Evolutionary conservation across 2,113 vertebrate species (phyloP).

Genomic region (Mustelus asterias): DNA sequence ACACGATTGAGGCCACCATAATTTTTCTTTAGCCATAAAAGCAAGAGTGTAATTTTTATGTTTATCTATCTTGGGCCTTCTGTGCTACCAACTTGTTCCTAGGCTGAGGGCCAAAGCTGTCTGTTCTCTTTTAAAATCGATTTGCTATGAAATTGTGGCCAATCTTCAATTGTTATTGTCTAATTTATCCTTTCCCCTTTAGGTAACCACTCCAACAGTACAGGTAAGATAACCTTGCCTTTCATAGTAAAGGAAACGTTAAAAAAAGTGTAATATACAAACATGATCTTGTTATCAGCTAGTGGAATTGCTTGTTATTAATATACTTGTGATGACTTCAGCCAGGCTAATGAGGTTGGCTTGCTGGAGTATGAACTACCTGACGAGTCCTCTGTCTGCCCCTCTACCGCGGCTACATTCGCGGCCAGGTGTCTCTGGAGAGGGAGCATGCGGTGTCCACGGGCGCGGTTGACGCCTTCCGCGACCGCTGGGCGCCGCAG

Average conservation of each 20-base stretch:
- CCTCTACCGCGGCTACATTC: too few species aligned
- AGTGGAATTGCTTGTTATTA: not conserved
- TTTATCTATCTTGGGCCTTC: not conserved
- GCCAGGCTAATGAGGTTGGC: too few species aligned
- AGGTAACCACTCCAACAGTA: not conserved
- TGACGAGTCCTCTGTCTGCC: too few species aligned
- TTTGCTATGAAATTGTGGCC: not conserved
- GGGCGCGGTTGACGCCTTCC: too few species aligned
- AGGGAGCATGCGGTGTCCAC: too few species aligned
- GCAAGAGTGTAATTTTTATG: not conserved
- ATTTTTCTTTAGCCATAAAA: not conserved
- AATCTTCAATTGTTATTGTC: not conserved
- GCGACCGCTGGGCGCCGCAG: too few species aligned
- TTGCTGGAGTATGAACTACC: too few species aligned
- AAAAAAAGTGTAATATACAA: not conserved
- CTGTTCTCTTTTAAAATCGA: not conserved
- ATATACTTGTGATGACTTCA: not conserved
- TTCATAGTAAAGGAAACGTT: not conserved
- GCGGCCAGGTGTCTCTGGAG: too few species aligned
- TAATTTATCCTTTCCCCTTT: not conserved
- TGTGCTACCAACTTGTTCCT: not conserved
- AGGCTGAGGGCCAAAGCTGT: not conserved
- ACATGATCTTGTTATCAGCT: not conserved
- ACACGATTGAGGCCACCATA: not conserved
- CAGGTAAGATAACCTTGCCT: not conserved